Evolutionary conservation across 1,140 invertebrate species (phyloP).

Genomic region (Leucophenga varia): DNA sequence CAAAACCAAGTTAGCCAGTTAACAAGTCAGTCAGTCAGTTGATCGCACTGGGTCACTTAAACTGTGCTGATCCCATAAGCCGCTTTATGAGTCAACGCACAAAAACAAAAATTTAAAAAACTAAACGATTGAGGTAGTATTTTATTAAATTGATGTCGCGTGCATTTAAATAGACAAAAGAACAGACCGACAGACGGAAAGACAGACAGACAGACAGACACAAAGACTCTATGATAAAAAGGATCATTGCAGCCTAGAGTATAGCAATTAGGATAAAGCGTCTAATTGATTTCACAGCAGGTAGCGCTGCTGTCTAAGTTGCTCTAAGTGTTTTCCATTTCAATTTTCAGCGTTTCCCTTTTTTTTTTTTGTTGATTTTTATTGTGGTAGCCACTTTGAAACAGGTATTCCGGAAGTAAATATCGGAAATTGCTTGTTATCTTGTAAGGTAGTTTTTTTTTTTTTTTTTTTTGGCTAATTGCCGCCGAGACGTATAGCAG

Average conservation of each 20-base stretch:
- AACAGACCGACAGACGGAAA: slow-evolving; percentile 7
- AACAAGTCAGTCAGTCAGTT: slow-evolving; percentile 12
- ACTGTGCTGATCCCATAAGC: slow-evolving; percentile 34
- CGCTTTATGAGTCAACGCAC: slow-evolving; percentile 45
- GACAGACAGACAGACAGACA: background rate
- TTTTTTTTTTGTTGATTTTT: background rate
- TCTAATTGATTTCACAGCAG: slow-evolving; percentile 53
- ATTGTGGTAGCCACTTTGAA: background rate
- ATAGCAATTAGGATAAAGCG: slow-evolving; percentile 38
- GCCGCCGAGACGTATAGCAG: slow-evolving; percentile 31
- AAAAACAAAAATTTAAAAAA: too few species aligned
- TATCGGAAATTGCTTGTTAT: slow-evolving; percentile 55
- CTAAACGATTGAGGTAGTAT: too few species aligned
- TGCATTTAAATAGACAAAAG: slow-evolving; percentile 40
- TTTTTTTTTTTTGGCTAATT: slow-evolving; percentile 47
- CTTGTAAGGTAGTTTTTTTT: slow-evolving; percentile 37
- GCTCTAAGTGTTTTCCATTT: slow-evolving; percentile 9
- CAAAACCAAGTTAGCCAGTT: background rate
- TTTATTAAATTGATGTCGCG: slow-evolving; percentile 48
- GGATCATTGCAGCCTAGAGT: slow-evolving; percentile 13
- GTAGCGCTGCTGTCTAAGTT: slow-evolving; percentile 17
- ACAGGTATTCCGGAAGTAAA: slow-evolving; percentile 36
- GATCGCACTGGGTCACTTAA: slow-evolving; percentile 37
- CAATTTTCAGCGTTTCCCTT: background rate
- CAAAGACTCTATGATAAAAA: slow-evolving; percentile 39